Evolutionary conservation across 2,888 invertebrate genomes (phyloP).

Genomic region (Beris morrisii): DNA sequence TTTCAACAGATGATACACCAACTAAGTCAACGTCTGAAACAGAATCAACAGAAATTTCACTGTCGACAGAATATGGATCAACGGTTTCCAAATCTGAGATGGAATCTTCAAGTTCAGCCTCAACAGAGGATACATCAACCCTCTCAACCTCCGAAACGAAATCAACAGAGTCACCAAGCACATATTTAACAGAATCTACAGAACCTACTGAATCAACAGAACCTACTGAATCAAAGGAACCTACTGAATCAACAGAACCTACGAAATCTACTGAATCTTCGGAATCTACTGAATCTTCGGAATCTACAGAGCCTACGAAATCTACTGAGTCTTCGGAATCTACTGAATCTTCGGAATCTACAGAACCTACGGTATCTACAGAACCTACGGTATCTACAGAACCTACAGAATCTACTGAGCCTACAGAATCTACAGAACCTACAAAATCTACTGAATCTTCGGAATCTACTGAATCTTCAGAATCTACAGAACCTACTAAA

Average conservation of each 20-base stretch:
- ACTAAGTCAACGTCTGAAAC: slow-evolving; percentile 31
- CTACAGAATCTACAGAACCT: slow-evolving; percentile 40
- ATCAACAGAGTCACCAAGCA: background rate
- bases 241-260: slow-evolving; percentile 21
- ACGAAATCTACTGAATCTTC: slow-evolving; percentile 32
- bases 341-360: slow-evolving; percentile 24
- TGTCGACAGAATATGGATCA: slow-evolving; percentile 26
- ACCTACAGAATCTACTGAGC: slow-evolving; percentile 35
- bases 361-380: slow-evolving; percentile 15
- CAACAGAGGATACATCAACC: background rate
- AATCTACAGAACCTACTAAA: slow-evolving; percentile 40
- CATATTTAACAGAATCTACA: slow-evolving; percentile 3
- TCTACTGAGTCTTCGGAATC: slow-evolving; percentile 21
- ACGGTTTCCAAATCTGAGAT: slow-evolving; percentile 30
- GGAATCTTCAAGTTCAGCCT: background rate
- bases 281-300: slow-evolving; percentile 24
- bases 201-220: slow-evolving; percentile 16
- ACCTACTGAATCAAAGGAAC: slow-evolving; percentile 28
- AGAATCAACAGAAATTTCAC: slow-evolving; percentile 18
- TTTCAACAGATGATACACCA: slow-evolving; percentile 42
- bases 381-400: slow-evolving; percentile 39
- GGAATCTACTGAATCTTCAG: slow-evolving; percentile 41
- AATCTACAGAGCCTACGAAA: slow-evolving; percentile 44
- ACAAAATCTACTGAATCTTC: slow-evolving; percentile 24
- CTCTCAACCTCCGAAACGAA: background rate